A percentile compares a stretch with the other conserved stretches of the same genome.
phyloP scores from a whole-genome alignment of 2,888 invertebrate genomes.

The Aphodius sticticus region DNA sequence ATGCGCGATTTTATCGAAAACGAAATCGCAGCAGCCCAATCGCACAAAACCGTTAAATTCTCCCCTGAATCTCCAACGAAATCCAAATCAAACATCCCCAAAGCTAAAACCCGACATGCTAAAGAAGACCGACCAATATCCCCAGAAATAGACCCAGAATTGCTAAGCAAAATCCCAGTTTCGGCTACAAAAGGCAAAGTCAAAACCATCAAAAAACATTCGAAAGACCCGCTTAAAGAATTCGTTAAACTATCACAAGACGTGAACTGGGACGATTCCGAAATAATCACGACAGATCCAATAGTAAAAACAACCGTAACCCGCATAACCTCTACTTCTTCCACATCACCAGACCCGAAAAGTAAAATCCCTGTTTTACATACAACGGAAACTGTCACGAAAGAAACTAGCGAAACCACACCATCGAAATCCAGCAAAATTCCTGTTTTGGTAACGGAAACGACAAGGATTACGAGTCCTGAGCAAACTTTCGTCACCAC shows the following conservation, averaged over 20 bases:
- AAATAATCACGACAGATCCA: conserved; percentile 45
- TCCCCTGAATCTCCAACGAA: conserved; percentile 34
- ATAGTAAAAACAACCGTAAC: conserved; percentile 57
- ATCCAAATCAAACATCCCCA: conserved; percentile 51
- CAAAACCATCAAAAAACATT: conserved; percentile 63
- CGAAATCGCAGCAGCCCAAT: conserved; percentile 7
- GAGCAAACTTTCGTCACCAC: conserved; percentile 41
- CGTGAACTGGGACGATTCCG: conserved; percentile 58
- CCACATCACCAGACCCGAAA: conserved; percentile 34
- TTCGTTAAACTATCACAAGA: conserved; percentile 58
- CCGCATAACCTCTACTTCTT: conserved; percentile 46
- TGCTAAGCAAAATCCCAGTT: conserved; percentile 58
- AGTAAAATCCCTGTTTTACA: conserved; percentile 50
- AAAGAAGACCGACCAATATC: conserved; percentile 46
- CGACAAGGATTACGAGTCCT: conserved; percentile 50
- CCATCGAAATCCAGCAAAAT: conserved; percentile 56
- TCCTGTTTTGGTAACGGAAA: conserved; percentile 58
- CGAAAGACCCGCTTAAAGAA: conserved; percentile 60
- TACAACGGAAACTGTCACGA: conserved; percentile 12
- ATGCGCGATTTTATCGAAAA: conserved; percentile 32
- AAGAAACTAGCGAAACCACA: conserved; percentile 32
- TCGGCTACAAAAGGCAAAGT: conserved; percentile 57
- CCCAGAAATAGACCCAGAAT: conserved; percentile 50
- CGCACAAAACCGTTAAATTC: conserved; percentile 41
- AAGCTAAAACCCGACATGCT: conserved; percentile 51